These are phyloP conservation scores for Bicyclus anynana DNA, from an alignment of 1,140 invertebrate species.

Conservation along the genomic window DNA sequence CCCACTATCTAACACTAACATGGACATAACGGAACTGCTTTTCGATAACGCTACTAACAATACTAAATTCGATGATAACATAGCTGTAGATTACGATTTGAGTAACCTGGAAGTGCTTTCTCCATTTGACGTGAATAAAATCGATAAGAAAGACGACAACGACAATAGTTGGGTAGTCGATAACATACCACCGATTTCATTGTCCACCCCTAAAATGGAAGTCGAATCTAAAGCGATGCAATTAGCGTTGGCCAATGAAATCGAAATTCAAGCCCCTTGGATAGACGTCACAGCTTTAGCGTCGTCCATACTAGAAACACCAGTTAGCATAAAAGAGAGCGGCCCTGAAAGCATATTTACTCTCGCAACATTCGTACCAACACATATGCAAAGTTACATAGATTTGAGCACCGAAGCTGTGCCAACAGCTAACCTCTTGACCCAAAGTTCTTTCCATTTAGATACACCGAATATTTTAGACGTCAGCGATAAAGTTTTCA, in stretches of 20 bases:
- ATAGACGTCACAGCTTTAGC: conserved; percentile 82
- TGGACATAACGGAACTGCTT: conserved; percentile 65
- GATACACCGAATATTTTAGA: conserved; percentile 63
- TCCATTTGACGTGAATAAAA: conserved; percentile 41
- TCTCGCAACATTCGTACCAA: conserved; percentile 81
- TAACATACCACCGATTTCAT: conserved; percentile 32
- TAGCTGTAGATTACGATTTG: conserved; percentile 53
- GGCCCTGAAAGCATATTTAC: conserved; percentile 74
- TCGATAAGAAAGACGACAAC: conserved; percentile 29
- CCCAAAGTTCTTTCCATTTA: conserved; percentile 53
- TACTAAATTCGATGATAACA: conserved; percentile 40
- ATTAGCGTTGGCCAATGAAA: conserved; percentile 84
- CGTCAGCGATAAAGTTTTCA: conserved; percentile 62
- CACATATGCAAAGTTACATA: conserved; percentile 84
- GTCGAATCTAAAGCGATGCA: conserved; percentile 80
- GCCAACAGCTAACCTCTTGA: conserved; percentile 52
- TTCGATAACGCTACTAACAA: conserved; percentile 53
- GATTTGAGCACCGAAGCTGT: conserved; percentile 66
- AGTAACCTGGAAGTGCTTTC: conserved; percentile 45
- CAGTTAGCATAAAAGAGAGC: conserved; percentile 76
- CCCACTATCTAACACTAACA: conserved; percentile 42
- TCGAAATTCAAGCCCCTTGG: conserved; percentile 85
- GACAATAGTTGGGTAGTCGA: conserved; percentile 40
- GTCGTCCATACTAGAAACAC: conserved; percentile 74
- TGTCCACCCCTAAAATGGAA: conserved; percentile 39